Conservation (phyloP, 1,140 invertebrate genomes). For the Drosophila hydei region DNA sequence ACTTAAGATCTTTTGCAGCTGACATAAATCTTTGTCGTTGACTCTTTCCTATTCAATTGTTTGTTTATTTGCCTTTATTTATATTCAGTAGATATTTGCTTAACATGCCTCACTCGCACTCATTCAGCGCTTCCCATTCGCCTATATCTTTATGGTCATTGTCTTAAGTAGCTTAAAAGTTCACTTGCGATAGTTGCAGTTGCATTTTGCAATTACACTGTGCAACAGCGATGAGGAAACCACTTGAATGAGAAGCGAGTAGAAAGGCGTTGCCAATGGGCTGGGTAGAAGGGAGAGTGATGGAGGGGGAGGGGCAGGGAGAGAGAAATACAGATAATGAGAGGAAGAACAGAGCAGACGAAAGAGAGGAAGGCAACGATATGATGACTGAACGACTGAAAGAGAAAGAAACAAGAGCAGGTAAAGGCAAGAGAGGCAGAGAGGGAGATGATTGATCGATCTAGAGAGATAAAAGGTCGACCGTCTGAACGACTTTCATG, state of each 20-base stretch:
- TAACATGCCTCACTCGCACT: not conserved
- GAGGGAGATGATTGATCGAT: no score
- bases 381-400: no score
- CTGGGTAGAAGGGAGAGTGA: not conserved
- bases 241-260: no score
- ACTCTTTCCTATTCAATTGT: no score
- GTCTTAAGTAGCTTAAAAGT: conserved; percentile 22
- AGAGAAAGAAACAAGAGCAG: no score
- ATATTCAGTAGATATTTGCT: no score
- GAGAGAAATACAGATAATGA: not conserved
- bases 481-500: no score
- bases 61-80: no score
- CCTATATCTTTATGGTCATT: conserved; percentile 11
- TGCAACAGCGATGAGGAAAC: no score
- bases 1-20: conserved; percentile 7
- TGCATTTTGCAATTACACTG: conserved; percentile 35
- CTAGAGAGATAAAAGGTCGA: no score
- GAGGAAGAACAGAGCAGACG: not conserved
- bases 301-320: not conserved
- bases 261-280: not conserved
- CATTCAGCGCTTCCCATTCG: not conserved
- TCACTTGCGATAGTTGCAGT: conserved; percentile 23
- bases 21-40: not conserved
- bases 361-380: not conserved
- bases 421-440: no score